Base-by-base conservation (phyloP, 2,797 vertebrate genomes). In the Sebastiscus tertius region DNA sequence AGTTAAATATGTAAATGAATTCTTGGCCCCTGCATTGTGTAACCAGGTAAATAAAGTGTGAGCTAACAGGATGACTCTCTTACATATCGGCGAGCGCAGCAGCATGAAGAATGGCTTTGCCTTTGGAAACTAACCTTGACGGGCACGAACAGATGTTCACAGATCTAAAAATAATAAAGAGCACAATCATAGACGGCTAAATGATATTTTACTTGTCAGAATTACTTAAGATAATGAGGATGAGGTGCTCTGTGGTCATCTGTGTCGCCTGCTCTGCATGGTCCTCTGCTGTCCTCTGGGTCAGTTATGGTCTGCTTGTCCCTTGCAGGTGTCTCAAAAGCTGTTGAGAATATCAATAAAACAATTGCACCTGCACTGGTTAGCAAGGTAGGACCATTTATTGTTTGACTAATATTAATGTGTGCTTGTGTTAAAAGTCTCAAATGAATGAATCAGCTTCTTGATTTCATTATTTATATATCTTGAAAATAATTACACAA, bases 331-430 rank as follows among this genome's bases (percentile, higher is more conserved):
- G 99, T 99, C 95, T 97, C 97, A 96, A 98, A 99, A 97, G 99
- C 99, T 95, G 98, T 99, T 98, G 97, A 97, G 90, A 96, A 99
- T 98, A 96, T 99, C 97, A 99, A 99, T 99, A 99, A 98, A 96
- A 96, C 96, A 91, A 99, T 99, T 97, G 98, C 98, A 89, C 98
- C 98, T 96, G 97, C 97, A 95, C 97, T 99, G 96, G 87, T 99
- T 97, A 97, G 95, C 95, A 97, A 99, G 99, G 98, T 99, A 99
- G 96, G 98, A 96, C 95, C 93, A 93, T 92, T 94, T 90, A 88
- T 95, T 95, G 87, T 95, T 95, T 94, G 89, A 94, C 89, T 93
- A 94, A 93, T 90, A 79, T 83, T 29, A 83, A 56, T 81, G 58
- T 89, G 65, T 85, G 66, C 39, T 72, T n/a, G 24, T 81, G 8